These are phyloP conservation scores for Phaethornis superciliosus DNA, from an alignment of 2,113 vertebrate genomes.

Conservation along the genomic window DNA sequence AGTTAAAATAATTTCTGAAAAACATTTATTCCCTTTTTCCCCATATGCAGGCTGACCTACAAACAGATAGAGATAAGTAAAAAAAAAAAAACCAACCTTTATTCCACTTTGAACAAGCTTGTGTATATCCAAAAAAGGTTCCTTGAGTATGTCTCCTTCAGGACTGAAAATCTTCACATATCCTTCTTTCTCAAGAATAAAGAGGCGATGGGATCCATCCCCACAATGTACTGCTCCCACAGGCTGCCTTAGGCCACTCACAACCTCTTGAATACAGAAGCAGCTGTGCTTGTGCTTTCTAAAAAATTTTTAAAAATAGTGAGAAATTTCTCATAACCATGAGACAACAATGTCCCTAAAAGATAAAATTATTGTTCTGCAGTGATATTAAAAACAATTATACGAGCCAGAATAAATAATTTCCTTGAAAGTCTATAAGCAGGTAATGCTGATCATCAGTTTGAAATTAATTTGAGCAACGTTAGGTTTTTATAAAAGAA, in stretches of 20 bases:
- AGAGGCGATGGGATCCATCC: constrained; percentile 95
- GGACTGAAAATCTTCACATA: constrained; percentile 91
- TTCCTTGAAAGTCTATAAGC: neutral
- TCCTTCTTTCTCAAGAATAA: constrained; percentile 97
- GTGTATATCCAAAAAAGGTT: constrained; percentile 97
- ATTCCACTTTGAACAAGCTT: constrained; percentile 97
- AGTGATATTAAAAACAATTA: neutral
- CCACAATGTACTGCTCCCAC: constrained; percentile 89
- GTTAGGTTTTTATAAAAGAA: neutral
- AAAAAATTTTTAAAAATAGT: constrained; percentile 57
- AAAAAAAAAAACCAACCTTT: constrained; percentile 86
- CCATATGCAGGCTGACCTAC: neutral
- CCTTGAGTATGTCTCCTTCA: constrained; percentile 90
- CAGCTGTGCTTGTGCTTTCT: constrained; percentile 99
- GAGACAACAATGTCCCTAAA: neutral
- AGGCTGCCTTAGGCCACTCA: constrained; percentile 91
- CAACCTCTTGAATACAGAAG: constrained; percentile 94
- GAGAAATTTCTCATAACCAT: neutral
- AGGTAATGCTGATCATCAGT: neutral
- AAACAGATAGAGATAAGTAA: constrained; percentile 58
- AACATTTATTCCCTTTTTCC: neutral
- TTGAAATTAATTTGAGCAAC: neutral
- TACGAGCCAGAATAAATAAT: neutral
- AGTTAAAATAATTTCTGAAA: neutral
- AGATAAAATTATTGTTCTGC: neutral